Evolutionary conservation across 2,113 vertebrate species (phyloP), one percentile per base, ranked within the genome.

Genomic region (Eulacestoma nigropectus): DNA sequence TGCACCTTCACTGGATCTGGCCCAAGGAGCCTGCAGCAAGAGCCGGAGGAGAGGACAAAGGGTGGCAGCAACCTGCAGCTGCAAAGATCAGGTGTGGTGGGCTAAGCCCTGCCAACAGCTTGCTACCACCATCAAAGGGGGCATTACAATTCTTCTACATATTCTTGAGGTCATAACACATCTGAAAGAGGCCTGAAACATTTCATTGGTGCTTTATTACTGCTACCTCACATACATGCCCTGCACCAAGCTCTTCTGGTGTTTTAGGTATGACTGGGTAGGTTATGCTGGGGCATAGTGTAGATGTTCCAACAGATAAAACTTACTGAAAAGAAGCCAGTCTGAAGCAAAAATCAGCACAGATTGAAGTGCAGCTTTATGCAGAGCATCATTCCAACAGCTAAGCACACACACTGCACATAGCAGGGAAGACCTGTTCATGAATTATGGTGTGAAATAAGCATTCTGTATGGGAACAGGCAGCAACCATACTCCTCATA

Each of bases 31-130:
- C 60, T 70, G 22, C 29, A 75, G 56, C 37, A 91, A 87, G 5
- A 39, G 41, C 33, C 59, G 39, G 30, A 85, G n/a, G 15, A 89
- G 25, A 74, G 16, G 53, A 72, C 27, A n/a, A 44, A 0, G 7
- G 6, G n/a, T 21, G 32, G n/a, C 46, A 72, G 35, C n/a, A 77
- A 50, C 37, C 42, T 53, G 29, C 68, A 85, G 67, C n/a, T 83
- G 41, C 0, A 0, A 44, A 52, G 50, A 56, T 22, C 19, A 70
- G 33, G 37, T 22, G 22, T 8, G 7, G 26, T 39, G 44, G 39
- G 37, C 75, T 64, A 4, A 88, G 57, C 37, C 21, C 53, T 47
- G 18, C 33, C 41, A 85, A 22, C 37, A 73, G 39, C 79, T 73
- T 39, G 32, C 53, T 73, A 10, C 27, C 39, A 56, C 70, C n/a